Base-by-base conservation (phyloP, 1,140 invertebrate genomes). In the Caerostris darwini region DNA sequence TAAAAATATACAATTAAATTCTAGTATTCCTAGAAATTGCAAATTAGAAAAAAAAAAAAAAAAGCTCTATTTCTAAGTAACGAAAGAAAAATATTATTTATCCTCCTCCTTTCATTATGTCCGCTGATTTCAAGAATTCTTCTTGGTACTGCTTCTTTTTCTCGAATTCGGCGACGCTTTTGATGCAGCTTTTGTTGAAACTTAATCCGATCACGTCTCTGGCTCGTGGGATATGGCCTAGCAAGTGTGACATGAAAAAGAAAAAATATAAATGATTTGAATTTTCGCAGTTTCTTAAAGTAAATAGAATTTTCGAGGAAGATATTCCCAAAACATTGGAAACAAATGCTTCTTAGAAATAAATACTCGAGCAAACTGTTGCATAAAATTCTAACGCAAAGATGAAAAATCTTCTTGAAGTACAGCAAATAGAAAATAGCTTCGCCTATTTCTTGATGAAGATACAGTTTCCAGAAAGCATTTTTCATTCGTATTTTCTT, bases 171-270 rank as follows among this genome's bases (percentile, higher is more conserved):
- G 88, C 88, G 5, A 90, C 54, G 5, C 88, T 67, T 90, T 56
- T 54, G 88, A 69, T 77, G 50, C 88, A 90, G 5, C 67, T 90
- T 67, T 77, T 10, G 88, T 69, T 90, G 67, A 90, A 90, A 50
- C 19, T 90, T 59, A 90, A 19, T 34, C 88, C 67, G 17, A 90
- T 77, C n/a, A 56, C 4, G 2, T 71, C 50, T 6, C 58, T 19
- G 2, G 67, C 88, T 14, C 64, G 14, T n/a, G 88, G 88, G 54
- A 90, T 57, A 59, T 71, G 88, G 3, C 88, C 88, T 90, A 17
- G 58, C n/a, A 58, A 85, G 57, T 7, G 10, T 53, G 71, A n/a
- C 19, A 5, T 53, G 71, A 50, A 12, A 77, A 5, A 77, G n/a
- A 4, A 77, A 77, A 50, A 77, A 64, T 64, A 64, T 17, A 17